Conservation (phyloP, 2,888 invertebrate genomes). For the Xestia sexstrigata region DNA sequence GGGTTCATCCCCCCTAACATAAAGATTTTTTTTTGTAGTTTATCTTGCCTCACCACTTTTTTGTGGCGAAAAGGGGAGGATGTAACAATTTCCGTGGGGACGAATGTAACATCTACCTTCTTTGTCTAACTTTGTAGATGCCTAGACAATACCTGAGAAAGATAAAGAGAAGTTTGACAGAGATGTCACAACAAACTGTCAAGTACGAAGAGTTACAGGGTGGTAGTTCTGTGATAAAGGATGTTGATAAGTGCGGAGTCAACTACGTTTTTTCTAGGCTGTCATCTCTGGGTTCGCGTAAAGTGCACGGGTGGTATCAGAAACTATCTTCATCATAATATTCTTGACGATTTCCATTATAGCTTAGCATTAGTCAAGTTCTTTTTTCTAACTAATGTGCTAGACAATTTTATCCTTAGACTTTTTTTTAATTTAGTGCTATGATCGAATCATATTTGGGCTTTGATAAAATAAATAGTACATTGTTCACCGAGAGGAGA, state of each 20-base stretch:
- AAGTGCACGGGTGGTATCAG: constrained; percentile 52
- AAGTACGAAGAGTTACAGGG: constrained; percentile 54
- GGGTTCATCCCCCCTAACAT: constrained; percentile 33
- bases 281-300: constrained; percentile 43
- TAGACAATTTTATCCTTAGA: neutral
- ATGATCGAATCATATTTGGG: neutral
- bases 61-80: constrained; percentile 5
- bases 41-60: neutral
- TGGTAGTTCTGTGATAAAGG: constrained; percentile 51
- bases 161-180: constrained; percentile 39
- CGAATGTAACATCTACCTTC: constrained; percentile 33
- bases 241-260: constrained; percentile 49
- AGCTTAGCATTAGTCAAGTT: neutral
- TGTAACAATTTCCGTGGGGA: constrained; percentile 29
- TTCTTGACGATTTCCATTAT: constrained; percentile 1
- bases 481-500: too few relatives aligned
- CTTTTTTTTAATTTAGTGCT: constrained; percentile 4
- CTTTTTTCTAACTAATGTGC: neutral
- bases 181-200: constrained; percentile 43
- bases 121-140: constrained; percentile 62
- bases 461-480: neutral
- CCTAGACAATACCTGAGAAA: constrained; percentile 61
- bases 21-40: neutral
- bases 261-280: constrained; percentile 50
- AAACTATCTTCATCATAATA: constrained; percentile 40